Evolutionary conservation across 2,888 invertebrate genomes (phyloP), one percentile per base, ranked within the genome.

Genomic region (Tenthredo notha): DNA sequence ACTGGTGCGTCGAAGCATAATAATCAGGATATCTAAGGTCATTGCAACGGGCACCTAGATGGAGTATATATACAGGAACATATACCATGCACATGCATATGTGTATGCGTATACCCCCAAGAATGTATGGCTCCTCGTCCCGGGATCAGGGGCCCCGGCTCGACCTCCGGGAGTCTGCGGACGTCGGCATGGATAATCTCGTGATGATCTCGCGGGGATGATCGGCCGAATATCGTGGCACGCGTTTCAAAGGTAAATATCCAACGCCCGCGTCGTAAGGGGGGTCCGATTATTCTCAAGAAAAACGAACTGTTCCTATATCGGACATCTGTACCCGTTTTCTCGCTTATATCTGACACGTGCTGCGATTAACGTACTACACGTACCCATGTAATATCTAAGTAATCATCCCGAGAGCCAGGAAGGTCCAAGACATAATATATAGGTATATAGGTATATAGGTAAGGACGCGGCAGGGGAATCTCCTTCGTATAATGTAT

Each of bases 201-300:
- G 21, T n/a, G 80, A 80, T 65, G 61, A 80, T 80, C 61, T 21
- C 29, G 80, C 77, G 10, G 54, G 33, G 80, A 85, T 85, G 86
- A 86, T 84, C 83, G 74, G 84, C 83, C 85, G 61, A 86, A 85
- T 87, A 84, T 18, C 85, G 78, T 86, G 87, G 86, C 86, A 86
- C 87, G 86, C 86, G 86, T 85, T 85, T 84, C 82, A 85, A 85
- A 85, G 83, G 80, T 82, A 86, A 87, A 86, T 84, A 77, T 74
- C 67, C 74, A 61, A 25, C 80, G 40, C 58, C 61, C 65, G 33
- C 65, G 80, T 65, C 80, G 80, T 80, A 80, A 65, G 65, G 61
- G 61, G 61, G 80, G 43, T 40, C 25, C 10, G 7, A 37, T 77
- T 77, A 77, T 77, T 54, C 33, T 33, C 10, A 18, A 33, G 4